Evolutionary conservation across 2,888 invertebrate genomes (phyloP), one percentile per base, ranked within the genome.

Genomic region (Tigriopus californicus): DNA sequence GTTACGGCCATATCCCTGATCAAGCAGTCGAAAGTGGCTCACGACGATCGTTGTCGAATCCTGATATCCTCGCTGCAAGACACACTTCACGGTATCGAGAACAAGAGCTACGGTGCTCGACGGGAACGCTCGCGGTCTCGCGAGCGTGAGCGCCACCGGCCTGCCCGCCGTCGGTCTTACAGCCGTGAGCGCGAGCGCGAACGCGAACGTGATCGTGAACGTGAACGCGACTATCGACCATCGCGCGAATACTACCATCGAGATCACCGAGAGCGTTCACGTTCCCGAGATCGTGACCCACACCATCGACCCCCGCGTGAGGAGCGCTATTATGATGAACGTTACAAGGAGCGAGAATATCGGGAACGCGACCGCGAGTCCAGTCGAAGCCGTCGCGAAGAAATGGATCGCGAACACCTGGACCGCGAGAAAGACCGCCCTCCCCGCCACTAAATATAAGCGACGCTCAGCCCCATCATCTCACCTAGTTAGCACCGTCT

Each of bases 1-100:
- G 92, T 95, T 61, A 99, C 98, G 0, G 98, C 98, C 8, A 95
- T 98, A 67, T 94, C 95, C 10, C 77, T 98, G 61, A 98, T 99
- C 66, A 95, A 95, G 71, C 95, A 97, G 76, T 95, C 95, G 60
- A 89, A 91, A 75, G 87, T 91, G 51, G 86, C 91, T 0, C 82
- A 83, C 66, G 97, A 98, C 72, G 98, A 98, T 70, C 80, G 98
- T 47, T 98, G 98, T 76, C 94, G 95, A 75, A 95, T 97, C 66
- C 75, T 98, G 60, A 92, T 98, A 65, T 91, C 89, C 66, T 92
- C 94, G 0, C 77, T 98, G 1, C 90, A 94, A 73, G 97, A 98
- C 70, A 97, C 97, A 1, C 75, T 98, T 46, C 85, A 91, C 71
- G 95, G 95, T 54, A 92, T 98, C 13, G 97, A 98, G 75, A 86